Conservation (phyloP, 2,797 vertebrate species). For the Peromyscus nudipes region DNA sequence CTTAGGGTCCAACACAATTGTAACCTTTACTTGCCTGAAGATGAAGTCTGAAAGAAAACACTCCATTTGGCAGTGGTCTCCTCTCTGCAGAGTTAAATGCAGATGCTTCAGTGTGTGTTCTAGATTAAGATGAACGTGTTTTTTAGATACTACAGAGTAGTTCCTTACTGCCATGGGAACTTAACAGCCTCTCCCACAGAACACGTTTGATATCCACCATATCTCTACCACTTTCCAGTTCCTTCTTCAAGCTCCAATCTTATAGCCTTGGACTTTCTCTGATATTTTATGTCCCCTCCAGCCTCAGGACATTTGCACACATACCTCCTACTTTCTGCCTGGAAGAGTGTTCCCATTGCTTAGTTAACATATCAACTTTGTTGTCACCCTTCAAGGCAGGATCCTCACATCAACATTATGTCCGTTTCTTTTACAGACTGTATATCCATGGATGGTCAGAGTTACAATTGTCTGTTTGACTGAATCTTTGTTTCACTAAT, state of each 20-base stretch:
- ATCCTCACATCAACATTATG: neutral
- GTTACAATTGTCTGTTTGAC: neutral
- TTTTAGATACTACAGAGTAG: neutral
- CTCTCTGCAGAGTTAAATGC: neutral
- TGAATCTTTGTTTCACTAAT: neutral
- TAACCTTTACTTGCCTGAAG: neutral
- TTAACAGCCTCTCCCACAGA: neutral
- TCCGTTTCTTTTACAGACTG: neutral
- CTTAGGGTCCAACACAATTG: neutral
- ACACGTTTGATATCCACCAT: accelerated
- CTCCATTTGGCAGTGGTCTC: neutral
- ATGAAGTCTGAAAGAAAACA: neutral
- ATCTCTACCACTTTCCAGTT: neutral
- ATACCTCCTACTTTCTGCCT: neutral
- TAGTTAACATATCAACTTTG: neutral
- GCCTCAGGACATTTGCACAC: neutral
- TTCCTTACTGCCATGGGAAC: neutral
- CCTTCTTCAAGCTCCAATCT: neutral
- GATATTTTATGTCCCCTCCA: neutral
- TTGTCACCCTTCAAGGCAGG: neutral
- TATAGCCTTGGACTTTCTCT: neutral
- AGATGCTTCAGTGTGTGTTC: neutral
- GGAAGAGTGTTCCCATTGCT: neutral
- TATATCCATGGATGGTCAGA: neutral
- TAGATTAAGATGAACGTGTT: neutral